Conservation (phyloP, 2,888 invertebrate genomes). For the Buathra laborator region DNA sequence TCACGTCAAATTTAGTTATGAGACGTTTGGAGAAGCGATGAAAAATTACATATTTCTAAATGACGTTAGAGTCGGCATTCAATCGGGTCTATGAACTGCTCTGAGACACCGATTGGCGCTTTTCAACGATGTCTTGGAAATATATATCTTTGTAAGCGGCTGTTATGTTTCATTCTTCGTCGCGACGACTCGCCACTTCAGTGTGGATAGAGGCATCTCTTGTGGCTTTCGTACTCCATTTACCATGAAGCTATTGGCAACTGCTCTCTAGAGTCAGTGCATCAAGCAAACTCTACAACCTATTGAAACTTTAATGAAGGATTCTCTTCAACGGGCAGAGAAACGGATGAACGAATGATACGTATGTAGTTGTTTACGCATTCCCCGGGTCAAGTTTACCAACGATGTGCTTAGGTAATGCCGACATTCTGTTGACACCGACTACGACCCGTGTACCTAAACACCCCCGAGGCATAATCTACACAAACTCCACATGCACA, state of each 20-base stretch:
- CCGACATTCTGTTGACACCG: neutral
- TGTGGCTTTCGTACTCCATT: neutral
- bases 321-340: conserved; percentile 8
- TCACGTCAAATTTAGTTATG: neutral
- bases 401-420: neutral
- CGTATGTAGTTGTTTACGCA: conserved; percentile 6
- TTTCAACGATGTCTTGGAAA: neutral
- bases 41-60: conserved; percentile 1
- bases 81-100: neutral
- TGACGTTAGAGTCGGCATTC: conserved; percentile 2
- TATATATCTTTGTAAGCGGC: neutral
- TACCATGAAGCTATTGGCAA: conserved; percentile 1
- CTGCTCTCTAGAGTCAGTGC: neutral
- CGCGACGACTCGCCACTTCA: neutral
- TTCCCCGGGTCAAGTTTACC: conserved; percentile 32
- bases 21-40: conserved; percentile 16
- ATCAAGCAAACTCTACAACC: conserved; percentile 16
- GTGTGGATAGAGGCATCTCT: neutral
- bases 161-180: neutral
- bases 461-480: neutral
- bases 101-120: neutral
- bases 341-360: conserved; percentile 14
- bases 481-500: neutral
- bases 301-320: neutral
- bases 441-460: neutral